These are phyloP conservation scores for Zaprionus ornatus DNA, from an alignment of 1,140 invertebrate species.

Conservation along the genomic window DNA sequence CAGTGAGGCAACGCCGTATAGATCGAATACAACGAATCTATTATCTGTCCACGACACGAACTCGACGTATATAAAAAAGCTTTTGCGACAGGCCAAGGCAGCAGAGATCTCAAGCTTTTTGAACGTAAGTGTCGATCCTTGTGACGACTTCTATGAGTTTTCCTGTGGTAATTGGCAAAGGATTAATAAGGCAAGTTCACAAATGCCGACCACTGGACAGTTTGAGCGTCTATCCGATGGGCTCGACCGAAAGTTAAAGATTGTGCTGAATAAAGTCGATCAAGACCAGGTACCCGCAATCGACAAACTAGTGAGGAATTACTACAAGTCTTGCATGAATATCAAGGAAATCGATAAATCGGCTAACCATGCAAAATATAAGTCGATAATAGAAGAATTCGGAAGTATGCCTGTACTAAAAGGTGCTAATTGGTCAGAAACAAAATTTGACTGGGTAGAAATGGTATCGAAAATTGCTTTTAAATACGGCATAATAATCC, in stretches of 20 bases:
- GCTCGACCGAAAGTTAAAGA: constrained; percentile 51
- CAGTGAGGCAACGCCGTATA: background rate
- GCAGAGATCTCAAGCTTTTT: constrained; percentile 76
- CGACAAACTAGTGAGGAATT: constrained; percentile 42
- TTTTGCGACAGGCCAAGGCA: constrained; percentile 52
- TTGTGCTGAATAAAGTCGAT: constrained; percentile 19
- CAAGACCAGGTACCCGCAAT: constrained; percentile 20
- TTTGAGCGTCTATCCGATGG: constrained; percentile 60
- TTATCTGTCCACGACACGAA: background rate
- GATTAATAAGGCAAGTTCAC: constrained; percentile 53
- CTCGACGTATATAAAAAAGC: constrained; percentile 27
- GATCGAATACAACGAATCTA: background rate
- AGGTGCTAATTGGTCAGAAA: constrained; percentile 34
- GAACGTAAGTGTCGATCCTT: constrained; percentile 85
- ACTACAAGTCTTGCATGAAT: constrained; percentile 46
- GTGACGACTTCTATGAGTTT: constrained; percentile 87
- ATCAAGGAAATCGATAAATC: constrained; percentile 13
- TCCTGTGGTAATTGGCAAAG: constrained; percentile 88
- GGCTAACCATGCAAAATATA: constrained; percentile 7
- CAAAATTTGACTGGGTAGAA: constrained; percentile 54
- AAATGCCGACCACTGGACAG: constrained; percentile 54
- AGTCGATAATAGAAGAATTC: background rate
- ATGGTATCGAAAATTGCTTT: constrained; percentile 18
- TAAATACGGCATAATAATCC: constrained; percentile 36
- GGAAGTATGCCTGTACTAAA: constrained; percentile 4